Base-by-base conservation (phyloP, 1,140 invertebrate genomes). In the Centruroides sculpturatus region DNA sequence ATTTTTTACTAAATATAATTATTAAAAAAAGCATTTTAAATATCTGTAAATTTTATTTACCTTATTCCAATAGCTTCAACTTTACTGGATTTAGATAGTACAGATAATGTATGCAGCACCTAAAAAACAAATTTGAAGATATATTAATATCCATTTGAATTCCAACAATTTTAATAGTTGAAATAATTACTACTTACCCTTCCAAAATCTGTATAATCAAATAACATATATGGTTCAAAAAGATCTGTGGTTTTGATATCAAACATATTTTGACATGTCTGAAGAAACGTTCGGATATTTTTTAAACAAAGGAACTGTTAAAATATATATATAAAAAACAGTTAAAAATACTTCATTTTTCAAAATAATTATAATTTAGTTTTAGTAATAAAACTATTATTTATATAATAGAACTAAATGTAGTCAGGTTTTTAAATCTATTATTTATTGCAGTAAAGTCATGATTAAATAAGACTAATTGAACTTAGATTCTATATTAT, bases 131-230 rank as follows among this genome's bases (percentile, higher is more conserved):
- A 47, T 61, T 23, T 53, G 13, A 10, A 47, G 5, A 56, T 23
- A 64, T 48, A 34, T 55, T 61, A 47, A 23, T 12, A 58, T 50
- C 48, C 23, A 23, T 47, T 36, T 23, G 9, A 34, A 57, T 12
- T 23, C 23, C 55, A 11, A 6, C 46, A 69, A 66, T 52, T 60
- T 59, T 56, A 66, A 55, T 48, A 52, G 23, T 56, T 53, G 11
- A 63, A 62, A 63, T 23, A 47, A 56, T 48, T 35, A 62, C 13
- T 35, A 55, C 68, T 66, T 65, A 77, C 75, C 68, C 73, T 74
- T 74, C 89, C 86, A 74, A 98, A 97, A 76, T 96, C 90, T 47
- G 87, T 87, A 35, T 94, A 78, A 73, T 97, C 91, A 74, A 95
- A 97, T 4, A 98, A 76, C 83, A 94, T 92, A 6, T 82, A 82